Evolutionary conservation across 2,113 vertebrate genomes (phyloP), one percentile per base, ranked within the genome.

Genomic region (Thermophis baileyi): DNA sequence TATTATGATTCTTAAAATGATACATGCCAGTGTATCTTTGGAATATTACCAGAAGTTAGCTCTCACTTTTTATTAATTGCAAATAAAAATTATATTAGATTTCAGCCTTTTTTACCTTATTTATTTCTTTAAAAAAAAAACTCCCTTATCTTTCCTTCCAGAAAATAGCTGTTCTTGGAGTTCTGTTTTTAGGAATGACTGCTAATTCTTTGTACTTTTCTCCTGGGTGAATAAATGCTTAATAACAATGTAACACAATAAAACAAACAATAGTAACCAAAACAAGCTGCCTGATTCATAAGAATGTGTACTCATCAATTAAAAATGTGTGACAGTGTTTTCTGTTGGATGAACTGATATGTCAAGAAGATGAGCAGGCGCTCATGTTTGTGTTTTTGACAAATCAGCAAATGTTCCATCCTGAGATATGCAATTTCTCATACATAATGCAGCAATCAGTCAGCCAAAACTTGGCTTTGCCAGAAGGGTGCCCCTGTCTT

Each of bases 371-470:
- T 98, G 97, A 97, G 97, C 98, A 97, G 97, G 97, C 98, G 97
- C 98, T 98, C 97, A 74, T 97, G 98, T 97, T 98, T 98, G 97
- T 96, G 98, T 98, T 98, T 98, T 98, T 98, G 98, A 98, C 98
- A 98, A 98, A 99, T 98, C 98, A 98, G 98, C 98, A 97, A 98
- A 98, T 98, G 98, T 98, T 98, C 98, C 97, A 98, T 98, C 98
- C 98, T 96, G 97, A 98, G 97, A 98, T 98, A 98, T 96, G 97
- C 97, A 95, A 57, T 53, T 0, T 88, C 97, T 98, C 98, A 98
- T 98, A 98, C 98, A 98, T 98, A 98, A 98, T 98, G 98, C 98
- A 98, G 98, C 81, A 96, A 92, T 30, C 96, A 20, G 94, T 46
- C 63, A 95, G 93, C 94, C 96, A 92, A 93, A 97, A 95, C 95